Evolutionary conservation across 1,140 invertebrate species (phyloP), one percentile per base, ranked within the genome.

Genomic region (Samia ricini): DNA sequence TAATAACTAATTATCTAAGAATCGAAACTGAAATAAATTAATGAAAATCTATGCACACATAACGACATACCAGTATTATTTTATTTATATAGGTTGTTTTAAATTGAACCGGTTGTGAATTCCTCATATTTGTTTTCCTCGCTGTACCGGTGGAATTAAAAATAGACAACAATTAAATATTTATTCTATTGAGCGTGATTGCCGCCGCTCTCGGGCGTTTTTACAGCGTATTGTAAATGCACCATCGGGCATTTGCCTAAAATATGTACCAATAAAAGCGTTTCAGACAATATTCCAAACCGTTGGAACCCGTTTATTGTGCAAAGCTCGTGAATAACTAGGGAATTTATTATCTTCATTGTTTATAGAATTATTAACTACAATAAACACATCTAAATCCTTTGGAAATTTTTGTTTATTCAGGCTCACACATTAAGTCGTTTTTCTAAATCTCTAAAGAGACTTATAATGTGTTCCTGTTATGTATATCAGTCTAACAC

Each of bases 211-310:
- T 19, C 20, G 62, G 64, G 58, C 64, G 63, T 69, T 61, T 68
- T 74, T 69, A 68, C 59, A 64, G 68, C 64, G 71, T 65, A 71
- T 74, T 70, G 72, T 79, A 79, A 79, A 81, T 20, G 64, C 60
- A 66, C 71, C 64, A 57, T 42, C 24, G 33, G 56, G 61, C 69
- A 71, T 72, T 68, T 68, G 49, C 72, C 68, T 86, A 83, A 88
- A 86, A 85, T 88, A 83, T 81, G 77, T 83, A 74, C 77, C 77
- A 79, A 86, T 86, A 88, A 88, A 88, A 71, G 63, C 66, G 67
- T 68, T 66, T 76, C 66, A 71, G 73, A 76, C 79, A 79, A 77
- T 80, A 74, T 79, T 73, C 78, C 71, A 71, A 79, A 68, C 71
- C 81, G 81, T 80, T 78, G 79, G 79, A 75, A 78, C 77, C 69